Percentiles rank a stretch among this genome's conserved stretches.
phyloP scores from a whole-genome alignment of 2,888 invertebrate genomes.

The Phragmatobia fuliginosa region DNA sequence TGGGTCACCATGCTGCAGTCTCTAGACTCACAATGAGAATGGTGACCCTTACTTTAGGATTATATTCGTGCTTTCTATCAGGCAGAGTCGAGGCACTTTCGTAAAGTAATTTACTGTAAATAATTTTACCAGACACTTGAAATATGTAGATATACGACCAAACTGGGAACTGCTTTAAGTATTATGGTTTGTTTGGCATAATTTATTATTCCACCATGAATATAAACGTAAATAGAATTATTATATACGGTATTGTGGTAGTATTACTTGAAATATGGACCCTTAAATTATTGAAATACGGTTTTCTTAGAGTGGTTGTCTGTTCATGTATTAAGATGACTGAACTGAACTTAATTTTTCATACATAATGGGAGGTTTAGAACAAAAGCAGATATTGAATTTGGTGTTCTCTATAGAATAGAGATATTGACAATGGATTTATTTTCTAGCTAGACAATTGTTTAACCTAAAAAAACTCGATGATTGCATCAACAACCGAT shows the following conservation, averaged over 20 bases:
- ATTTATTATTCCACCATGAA: background rate
- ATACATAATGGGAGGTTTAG: background rate
- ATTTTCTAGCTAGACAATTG: background rate
- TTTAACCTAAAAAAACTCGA: background rate
- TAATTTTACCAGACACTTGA: too few relatives aligned
- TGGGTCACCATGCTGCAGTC: too few relatives aligned
- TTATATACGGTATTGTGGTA: background rate
- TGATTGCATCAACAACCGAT: too few relatives aligned
- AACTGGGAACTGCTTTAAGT: too few relatives aligned
- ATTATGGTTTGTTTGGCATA: background rate
- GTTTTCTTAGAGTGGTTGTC: background rate
- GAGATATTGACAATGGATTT: background rate
- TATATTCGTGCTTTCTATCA: too few relatives aligned
- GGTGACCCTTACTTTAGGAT: too few relatives aligned
- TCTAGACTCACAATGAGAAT: too few relatives aligned
- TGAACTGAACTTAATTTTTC: too few relatives aligned
- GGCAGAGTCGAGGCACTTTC: too few relatives aligned
- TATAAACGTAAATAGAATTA: background rate
- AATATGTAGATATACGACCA: too few relatives aligned
- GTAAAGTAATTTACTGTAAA: too few relatives aligned
- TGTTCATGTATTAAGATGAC: background rate
- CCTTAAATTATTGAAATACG: background rate
- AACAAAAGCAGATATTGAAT: background rate
- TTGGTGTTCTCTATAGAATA: background rate
- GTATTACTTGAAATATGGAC: background rate